These are phyloP conservation scores for Macheiramphus alcinus DNA, from an alignment of 2,113 vertebrate species.

Conservation along the genomic window DNA sequence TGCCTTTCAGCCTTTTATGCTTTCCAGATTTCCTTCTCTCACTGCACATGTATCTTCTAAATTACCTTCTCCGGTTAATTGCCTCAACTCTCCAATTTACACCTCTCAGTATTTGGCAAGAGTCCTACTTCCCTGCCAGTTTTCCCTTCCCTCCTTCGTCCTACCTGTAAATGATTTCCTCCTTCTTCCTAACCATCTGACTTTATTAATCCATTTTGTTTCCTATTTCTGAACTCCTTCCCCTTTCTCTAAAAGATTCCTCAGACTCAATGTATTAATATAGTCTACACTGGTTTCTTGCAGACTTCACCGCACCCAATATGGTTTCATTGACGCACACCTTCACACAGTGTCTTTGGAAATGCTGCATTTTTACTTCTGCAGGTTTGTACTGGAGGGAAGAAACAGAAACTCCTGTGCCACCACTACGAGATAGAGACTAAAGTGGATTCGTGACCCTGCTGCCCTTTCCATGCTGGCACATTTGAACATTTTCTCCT, in stretches of 20 bases:
- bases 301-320: neutral
- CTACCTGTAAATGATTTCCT: slow-evolving; percentile 2
- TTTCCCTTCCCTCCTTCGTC: neutral
- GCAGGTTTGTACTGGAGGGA: neutral
- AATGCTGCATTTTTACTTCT: neutral
- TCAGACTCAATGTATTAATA: neutral
- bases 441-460: neutral
- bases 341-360: neutral
- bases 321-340: neutral
- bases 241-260: neutral
- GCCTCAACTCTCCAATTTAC: neutral
- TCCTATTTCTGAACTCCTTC: neutral
- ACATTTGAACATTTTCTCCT: neutral
- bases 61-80: slow-evolving; percentile 5
- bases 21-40: slow-evolving; percentile 24
- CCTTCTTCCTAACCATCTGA: neutral
- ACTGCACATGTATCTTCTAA: neutral
- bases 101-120: neutral
- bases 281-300: neutral
- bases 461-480: neutral
- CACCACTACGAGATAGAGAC: neutral
- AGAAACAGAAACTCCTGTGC: neutral
- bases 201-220: neutral
- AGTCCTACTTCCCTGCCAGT: neutral
- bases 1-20: neutral